phyloP scores from a whole-genome alignment of 2,113 vertebrate species.

The Pangasianodon gigas region DNA sequence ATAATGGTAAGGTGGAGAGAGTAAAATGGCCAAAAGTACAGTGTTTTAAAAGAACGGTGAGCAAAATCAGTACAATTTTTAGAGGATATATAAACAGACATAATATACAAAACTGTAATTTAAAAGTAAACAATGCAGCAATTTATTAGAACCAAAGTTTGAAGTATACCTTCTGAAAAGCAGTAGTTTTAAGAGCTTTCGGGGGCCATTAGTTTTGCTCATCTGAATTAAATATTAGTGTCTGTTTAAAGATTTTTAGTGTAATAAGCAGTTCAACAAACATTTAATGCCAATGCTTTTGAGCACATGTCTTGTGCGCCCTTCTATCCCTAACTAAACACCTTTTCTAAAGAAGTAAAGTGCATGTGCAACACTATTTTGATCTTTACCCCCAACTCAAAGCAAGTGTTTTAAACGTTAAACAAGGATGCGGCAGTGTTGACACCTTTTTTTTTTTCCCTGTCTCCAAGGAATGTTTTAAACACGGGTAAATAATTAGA shows the following conservation, averaged over 20 bases:
- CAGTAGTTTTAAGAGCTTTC: slow-evolving; percentile 65
- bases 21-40: slow-evolving; percentile 78
- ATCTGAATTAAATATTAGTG: slow-evolving; percentile 59
- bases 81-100: slow-evolving; percentile 77
- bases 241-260: slow-evolving; percentile 53
- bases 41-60: slow-evolving; percentile 75
- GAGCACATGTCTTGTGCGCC: slow-evolving; percentile 35
- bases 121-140: slow-evolving; percentile 65
- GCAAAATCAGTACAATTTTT: slow-evolving; percentile 76
- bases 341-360: slow-evolving; percentile 66
- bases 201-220: slow-evolving; percentile 53
- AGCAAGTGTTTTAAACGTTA: slow-evolving; percentile 53
- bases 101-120: slow-evolving; percentile 59
- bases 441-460: slow-evolving; percentile 49
- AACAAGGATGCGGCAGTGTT: slow-evolving; percentile 61
- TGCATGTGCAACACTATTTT: slow-evolving; percentile 74
- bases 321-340: slow-evolving; percentile 44
- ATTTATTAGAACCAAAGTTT: slow-evolving; percentile 65
- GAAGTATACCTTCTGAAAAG: slow-evolving; percentile 63
- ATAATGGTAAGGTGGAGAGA: slow-evolving; percentile 84
- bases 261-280: slow-evolving; percentile 49
- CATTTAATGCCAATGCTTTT: slow-evolving; percentile 4
- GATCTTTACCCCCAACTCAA: slow-evolving; percentile 59
- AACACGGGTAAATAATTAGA: slow-evolving; percentile 69
- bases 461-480: slow-evolving; percentile 73